Percentiles rank a stretch among this genome's conserved stretches.
Evolutionary conservation across 2,797 vertebrate genomes (phyloP).

Genomic region (Muscicapa striata): DNA sequence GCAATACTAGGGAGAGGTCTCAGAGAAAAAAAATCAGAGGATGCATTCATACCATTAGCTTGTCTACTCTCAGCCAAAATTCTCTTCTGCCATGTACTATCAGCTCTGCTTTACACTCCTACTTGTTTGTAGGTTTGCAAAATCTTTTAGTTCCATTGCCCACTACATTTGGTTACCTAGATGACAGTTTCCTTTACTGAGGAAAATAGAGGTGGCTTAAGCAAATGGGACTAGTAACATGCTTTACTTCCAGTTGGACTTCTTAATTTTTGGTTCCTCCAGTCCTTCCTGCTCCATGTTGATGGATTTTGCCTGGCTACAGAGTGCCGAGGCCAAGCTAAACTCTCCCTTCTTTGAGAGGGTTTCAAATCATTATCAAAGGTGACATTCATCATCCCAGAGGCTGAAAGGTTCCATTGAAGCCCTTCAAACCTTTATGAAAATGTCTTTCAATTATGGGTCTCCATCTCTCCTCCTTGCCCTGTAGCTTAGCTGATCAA

Average conservation of each 20-base stretch:
- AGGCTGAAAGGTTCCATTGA: background rate
- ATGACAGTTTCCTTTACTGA: background rate
- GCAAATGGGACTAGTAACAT: background rate
- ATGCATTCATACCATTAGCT: background rate
- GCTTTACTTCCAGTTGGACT: rapidly evolving
- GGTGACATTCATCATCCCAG: background rate
- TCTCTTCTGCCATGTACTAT: background rate
- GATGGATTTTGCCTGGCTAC: background rate
- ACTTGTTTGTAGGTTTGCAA: background rate
- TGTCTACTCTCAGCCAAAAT: background rate
- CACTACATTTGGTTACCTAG: background rate
- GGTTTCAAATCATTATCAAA: background rate
- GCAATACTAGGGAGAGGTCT: background rate
- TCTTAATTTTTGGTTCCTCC: background rate
- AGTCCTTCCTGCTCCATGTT: background rate
- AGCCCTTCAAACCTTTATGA: background rate
- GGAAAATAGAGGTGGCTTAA: background rate
- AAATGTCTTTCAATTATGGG: background rate
- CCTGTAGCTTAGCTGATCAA: background rate
- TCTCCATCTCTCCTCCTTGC: background rate
- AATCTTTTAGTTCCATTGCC: background rate
- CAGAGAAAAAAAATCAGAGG: background rate
- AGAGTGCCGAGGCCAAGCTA: background rate
- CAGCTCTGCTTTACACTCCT: rapidly evolving
- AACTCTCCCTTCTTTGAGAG: background rate